Percentiles rank a stretch among this genome's conserved stretches.
Evolutionary conservation across 1,140 invertebrate genomes (phyloP).

Genomic region (Zeugodacus cucurbitae): DNA sequence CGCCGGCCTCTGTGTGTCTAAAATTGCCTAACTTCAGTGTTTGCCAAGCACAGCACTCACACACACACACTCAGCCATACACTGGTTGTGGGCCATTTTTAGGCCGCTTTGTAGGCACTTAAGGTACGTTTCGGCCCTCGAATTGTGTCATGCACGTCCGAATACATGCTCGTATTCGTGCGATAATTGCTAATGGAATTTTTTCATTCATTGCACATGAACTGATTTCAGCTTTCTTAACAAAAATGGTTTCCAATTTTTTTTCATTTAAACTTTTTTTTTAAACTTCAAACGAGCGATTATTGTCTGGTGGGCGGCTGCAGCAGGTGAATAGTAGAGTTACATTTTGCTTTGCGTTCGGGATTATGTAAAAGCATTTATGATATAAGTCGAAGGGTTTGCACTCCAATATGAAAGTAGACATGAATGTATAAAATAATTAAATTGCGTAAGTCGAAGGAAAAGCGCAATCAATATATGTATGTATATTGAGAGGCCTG

Average conservation of each 20-base stretch:
- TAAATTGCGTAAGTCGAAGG: background rate
- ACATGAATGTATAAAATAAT: background rate
- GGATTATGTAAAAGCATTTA: background rate
- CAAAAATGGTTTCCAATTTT: background rate
- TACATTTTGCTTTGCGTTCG: background rate
- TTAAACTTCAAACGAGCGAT: background rate
- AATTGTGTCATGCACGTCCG: conserved; percentile 7
- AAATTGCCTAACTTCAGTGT: background rate
- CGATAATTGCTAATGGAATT: conserved; percentile 17
- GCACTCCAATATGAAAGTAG: background rate
- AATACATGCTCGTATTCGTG: background rate
- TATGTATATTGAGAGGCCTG: no score
- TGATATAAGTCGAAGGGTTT: background rate
- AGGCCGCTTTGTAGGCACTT: conserved; percentile 5
- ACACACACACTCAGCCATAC: background rate
- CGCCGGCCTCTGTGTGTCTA: background rate
- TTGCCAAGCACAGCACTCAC: background rate
- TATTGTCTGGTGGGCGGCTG: background rate
- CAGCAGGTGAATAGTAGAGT: background rate
- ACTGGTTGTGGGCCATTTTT: background rate
- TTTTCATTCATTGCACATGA: background rate
- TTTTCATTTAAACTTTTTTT: background rate
- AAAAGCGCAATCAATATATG: background rate
- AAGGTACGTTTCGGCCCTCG: conserved; percentile 15
- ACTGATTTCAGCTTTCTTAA: conserved; percentile 14